Evolutionary conservation across 92 coral and sea anemone species (phyloP).

Genomic region (Pocillopora meandrina): DNA sequence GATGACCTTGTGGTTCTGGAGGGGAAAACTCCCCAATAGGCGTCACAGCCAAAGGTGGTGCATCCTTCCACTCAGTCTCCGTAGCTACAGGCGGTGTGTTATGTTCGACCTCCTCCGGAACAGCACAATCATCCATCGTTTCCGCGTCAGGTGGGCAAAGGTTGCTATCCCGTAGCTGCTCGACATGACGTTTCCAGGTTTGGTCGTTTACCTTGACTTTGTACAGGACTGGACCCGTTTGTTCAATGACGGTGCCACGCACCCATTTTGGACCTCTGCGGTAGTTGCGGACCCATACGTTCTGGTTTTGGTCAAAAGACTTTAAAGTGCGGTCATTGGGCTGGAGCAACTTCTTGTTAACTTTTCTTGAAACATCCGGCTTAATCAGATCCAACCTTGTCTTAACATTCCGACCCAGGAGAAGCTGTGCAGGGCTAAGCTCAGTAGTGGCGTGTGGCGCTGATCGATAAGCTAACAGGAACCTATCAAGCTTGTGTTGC

Average conservation of each 20-base stretch:
- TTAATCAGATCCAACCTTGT: not conserved
- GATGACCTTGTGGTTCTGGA: not conserved
- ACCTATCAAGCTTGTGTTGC: slow-evolving; percentile 4
- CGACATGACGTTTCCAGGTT: slow-evolving; percentile 56
- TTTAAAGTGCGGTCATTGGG: no score
- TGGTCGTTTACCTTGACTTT: slow-evolving; percentile 38
- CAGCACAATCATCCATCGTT: not conserved
- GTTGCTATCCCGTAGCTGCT: slow-evolving; percentile 40
- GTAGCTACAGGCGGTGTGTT: not conserved
- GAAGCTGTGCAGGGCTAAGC: not conserved
- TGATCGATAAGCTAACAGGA: slow-evolving; percentile 38
- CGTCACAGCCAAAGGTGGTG: not conserved
- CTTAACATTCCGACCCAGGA: not conserved
- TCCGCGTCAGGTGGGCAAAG: not conserved
- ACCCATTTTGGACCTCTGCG: slow-evolving; percentile 43
- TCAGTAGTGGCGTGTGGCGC: slow-evolving; percentile 42
- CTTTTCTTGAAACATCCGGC: not conserved
- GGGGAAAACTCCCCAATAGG: not conserved
- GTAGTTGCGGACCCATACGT: slow-evolving; percentile 51
- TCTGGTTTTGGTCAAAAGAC: slow-evolving; percentile 30
- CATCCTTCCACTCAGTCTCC: not conserved
- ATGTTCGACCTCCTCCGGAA: not conserved
- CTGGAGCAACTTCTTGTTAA: not conserved
- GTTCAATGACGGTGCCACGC: slow-evolving; percentile 21
- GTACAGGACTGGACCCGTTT: slow-evolving; percentile 51